Evolutionary conservation across 1,140 invertebrate genomes (phyloP).

Genomic region (Phymorhynchus buccinoides): DNA sequence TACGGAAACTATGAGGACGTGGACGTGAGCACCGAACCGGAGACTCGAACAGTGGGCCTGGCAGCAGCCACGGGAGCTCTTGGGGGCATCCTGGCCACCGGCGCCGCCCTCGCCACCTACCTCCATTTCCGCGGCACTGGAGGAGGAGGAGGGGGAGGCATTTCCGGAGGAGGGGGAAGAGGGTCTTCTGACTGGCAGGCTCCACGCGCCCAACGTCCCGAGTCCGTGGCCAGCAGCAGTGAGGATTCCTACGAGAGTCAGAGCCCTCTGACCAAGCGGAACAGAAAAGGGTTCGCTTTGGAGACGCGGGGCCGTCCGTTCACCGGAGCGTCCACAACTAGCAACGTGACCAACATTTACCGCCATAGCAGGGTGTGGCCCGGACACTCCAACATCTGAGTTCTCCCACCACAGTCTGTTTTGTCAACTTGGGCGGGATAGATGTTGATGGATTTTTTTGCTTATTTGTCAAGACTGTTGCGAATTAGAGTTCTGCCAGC

Average conservation of each 20-base stretch:
- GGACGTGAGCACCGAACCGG: neutral
- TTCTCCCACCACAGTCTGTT: no score
- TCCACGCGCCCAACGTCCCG: neutral
- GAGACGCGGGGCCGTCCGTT: neutral
- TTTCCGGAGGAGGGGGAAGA: neutral
- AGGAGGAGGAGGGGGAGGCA: neutral
- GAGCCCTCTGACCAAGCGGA: neutral
- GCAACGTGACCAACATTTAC: slow-evolving; percentile 30
- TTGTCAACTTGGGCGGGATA: no score
- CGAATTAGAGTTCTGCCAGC: no score
- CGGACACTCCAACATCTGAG: no score
- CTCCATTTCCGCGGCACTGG: slow-evolving; percentile 25
- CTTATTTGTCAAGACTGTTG: no score
- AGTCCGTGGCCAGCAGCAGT: neutral
- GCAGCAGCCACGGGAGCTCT: slow-evolving; percentile 26
- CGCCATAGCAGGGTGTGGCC: slow-evolving; percentile 32
- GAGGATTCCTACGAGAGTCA: neutral
- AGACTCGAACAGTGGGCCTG: slow-evolving; percentile 10
- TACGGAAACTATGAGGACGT: neutral
- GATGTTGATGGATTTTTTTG: no score
- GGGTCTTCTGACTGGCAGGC: neutral
- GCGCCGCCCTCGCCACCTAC: slow-evolving; percentile 20
- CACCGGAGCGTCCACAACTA: slow-evolving; percentile 15
- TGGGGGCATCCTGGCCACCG: slow-evolving; percentile 7
- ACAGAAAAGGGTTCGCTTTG: neutral